A percentile compares a stretch with the other conserved stretches of the same genome.
These are phyloP conservation scores for Entomyzon cyanotis DNA, from an alignment of 2,113 vertebrate species.

Conservation along the genomic window DNA sequence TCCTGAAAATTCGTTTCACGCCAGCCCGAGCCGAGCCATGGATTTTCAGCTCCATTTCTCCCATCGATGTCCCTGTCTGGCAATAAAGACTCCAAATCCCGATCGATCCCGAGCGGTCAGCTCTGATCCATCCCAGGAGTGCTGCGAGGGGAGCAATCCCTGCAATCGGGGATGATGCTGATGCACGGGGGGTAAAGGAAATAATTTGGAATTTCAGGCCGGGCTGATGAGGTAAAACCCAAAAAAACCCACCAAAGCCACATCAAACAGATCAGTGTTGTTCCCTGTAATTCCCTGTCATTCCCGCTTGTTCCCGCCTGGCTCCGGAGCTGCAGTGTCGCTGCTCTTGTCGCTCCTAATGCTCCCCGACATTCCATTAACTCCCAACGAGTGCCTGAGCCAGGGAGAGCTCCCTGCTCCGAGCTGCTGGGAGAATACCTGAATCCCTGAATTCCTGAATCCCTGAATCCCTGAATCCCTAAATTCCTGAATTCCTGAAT, in stretches of 20 bases:
- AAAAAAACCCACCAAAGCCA: fast-evolving
- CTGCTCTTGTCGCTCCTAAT: neutral
- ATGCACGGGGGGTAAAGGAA: fast-evolving
- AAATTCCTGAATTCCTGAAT: too few species aligned
- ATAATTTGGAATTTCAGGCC: fast-evolving
- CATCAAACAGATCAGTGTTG: neutral
- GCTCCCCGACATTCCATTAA: slow-evolving; percentile 28
- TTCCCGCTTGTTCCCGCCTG: fast-evolving
- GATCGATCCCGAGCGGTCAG: neutral
- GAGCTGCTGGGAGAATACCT: fast-evolving
- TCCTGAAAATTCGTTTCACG: neutral
- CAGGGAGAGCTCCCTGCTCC: neutral
- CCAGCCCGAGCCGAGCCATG: fast-evolving
- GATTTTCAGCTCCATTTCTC: neutral
- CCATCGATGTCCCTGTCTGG: neutral
- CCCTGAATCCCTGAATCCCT: neutral
- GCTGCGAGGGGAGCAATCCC: neutral
- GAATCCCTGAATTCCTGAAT: neutral
- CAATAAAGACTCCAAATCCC: neutral
- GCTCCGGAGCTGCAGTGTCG: neutral
- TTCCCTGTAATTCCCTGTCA: neutral
- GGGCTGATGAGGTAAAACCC: fast-evolving
- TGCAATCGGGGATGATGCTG: fast-evolving
- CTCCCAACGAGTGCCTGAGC: neutral
- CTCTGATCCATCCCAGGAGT: neutral